phyloP scores from a whole-genome alignment of 2,797 vertebrate species.

The Halcyon smyrnensis region DNA sequence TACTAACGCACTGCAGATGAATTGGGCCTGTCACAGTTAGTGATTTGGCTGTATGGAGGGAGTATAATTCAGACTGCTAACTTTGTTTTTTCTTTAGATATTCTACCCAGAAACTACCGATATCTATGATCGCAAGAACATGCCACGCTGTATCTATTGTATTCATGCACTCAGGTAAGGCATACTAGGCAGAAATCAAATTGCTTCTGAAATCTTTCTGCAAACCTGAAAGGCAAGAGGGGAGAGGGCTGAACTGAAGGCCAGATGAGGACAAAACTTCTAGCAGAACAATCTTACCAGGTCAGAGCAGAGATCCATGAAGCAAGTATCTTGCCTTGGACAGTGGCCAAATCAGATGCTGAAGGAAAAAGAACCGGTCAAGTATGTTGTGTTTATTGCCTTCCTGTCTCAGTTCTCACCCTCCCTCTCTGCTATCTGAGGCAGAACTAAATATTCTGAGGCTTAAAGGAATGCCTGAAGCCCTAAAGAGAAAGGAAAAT shows the following conservation, averaged over 20 bases:
- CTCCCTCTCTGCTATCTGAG: neutral
- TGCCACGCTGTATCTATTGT: conserved; percentile 98
- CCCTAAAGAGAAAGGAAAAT: neutral
- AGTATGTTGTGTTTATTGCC: neutral
- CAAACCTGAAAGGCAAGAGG: neutral
- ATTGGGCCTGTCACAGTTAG: neutral
- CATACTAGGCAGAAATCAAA: neutral
- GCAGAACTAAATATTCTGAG: neutral
- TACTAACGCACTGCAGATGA: neutral
- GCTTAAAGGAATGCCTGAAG: neutral
- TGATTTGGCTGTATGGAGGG: neutral
- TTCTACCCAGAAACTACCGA: conserved; percentile 99
- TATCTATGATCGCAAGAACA: conserved; percentile 99
- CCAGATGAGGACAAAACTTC: neutral
- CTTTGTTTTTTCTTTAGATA: conserved; percentile 84
- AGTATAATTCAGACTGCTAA: neutral
- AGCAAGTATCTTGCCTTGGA: neutral
- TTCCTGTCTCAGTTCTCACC: neutral
- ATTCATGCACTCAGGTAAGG: conserved; percentile 97
- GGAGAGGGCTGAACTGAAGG: neutral
- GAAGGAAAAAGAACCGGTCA: neutral
- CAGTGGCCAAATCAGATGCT: neutral
- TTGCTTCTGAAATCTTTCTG: conserved; percentile 1
- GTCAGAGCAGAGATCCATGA: neutral
- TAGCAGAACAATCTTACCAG: neutral